Percentiles rank a stretch among this genome's conserved stretches.
These are phyloP conservation scores for Natator depressus DNA, from an alignment of 2,113 vertebrate genomes.

Conservation along the genomic window DNA sequence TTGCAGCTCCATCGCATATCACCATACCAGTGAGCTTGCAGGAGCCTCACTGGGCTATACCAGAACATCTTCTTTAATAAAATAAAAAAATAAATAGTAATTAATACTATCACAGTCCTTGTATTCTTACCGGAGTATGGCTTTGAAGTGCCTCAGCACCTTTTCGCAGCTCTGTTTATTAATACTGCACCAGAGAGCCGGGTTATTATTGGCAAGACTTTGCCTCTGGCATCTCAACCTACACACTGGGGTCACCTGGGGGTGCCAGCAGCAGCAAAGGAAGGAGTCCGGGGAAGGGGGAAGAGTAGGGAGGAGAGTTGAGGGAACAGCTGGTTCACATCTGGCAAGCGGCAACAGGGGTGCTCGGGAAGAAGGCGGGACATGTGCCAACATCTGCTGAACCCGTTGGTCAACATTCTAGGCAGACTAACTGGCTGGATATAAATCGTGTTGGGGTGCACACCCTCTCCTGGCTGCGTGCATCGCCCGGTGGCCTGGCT, in stretches of 20 bases:
- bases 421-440: not conserved
- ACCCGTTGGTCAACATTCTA: conserved; percentile 7
- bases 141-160: not conserved
- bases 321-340: not conserved
- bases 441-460: not conserved
- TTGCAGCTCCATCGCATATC: too few relatives aligned
- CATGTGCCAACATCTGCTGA: not conserved
- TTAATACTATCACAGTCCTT: not conserved
- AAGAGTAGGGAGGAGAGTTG: not conserved
- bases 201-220: too few relatives aligned
- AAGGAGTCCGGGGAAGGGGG: not conserved
- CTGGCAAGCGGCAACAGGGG: not conserved
- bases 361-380: not conserved
- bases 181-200: too few relatives aligned
- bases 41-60: too few relatives aligned
- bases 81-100: too few relatives aligned
- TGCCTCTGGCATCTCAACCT: not conserved
- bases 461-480: not conserved
- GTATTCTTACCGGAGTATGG: not conserved
- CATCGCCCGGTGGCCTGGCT: not conserved
- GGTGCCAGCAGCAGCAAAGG: not conserved
- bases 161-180: not conserved
- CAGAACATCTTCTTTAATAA: too few relatives aligned
- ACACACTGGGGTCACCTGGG: not conserved
- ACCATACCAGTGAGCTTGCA: too few relatives aligned